Evolutionary conservation across 2,113 vertebrate genomes (phyloP), one percentile per base, ranked within the genome.

Genomic region (Tympanuchus pallidicinctus): DNA sequence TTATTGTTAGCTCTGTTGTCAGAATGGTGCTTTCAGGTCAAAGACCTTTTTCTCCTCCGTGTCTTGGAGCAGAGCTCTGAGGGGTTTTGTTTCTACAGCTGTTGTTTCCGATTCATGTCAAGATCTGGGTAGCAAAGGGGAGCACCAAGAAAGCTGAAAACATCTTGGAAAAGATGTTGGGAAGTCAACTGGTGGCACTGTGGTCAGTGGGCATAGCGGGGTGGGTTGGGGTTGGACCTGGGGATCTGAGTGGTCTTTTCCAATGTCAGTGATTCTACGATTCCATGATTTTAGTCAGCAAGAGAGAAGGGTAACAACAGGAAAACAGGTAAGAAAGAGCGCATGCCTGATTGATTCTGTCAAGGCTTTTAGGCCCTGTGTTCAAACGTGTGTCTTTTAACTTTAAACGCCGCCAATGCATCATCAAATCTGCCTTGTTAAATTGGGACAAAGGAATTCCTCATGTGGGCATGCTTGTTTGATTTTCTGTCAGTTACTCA

Each of bases 101-200:
- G 1, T 20, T 4, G 1, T 32, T 74, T 56, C 36, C 8, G 18
- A 1, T 50, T 8, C 18, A 1, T 4, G 5, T 18, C 22, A 17
- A 50, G 30, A 6, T 7, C 3, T 21, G 2, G 10, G 25, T 42
- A 77, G 54, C 60, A 80, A 20, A 6, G 74, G 59, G 28, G 43
- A 79, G 71, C 22, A 52, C 25, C 59, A n/a, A 38, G 24, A 28
- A n/a, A 25, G 28, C 4, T 48, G 79, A 54, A 82, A 63, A 38
- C 38, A 38, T 10, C 38, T 67, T 89, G 47, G 73, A 5, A 75
- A 21, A 28, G 65, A 34, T 24, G 28, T 48, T 30, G 27, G 74
- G 40, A 27, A 28, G 1, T 8, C 47, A 4, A 3, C 30, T 13
- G 27, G 7, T 13, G 2, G 50, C 48, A 50, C 48, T 24, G 22